Evolutionary conservation across 2,113 vertebrate species (phyloP).

Genomic region (Varanus komodoensis): DNA sequence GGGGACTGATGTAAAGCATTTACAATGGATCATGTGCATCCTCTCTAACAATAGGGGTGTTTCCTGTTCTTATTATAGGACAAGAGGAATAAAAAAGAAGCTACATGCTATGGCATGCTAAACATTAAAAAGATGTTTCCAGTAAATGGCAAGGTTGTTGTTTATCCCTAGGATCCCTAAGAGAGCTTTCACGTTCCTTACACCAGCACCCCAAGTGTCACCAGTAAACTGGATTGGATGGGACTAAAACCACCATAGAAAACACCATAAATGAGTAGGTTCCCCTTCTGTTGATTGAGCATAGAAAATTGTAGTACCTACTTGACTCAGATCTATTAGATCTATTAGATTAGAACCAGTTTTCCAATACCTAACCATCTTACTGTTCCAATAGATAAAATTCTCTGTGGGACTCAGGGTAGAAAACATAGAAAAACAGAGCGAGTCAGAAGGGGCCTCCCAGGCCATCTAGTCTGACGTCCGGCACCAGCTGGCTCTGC

Average conservation of each 20-base stretch:
- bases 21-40: not conserved
- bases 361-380: not conserved
- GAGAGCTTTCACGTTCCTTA: not conserved
- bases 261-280: not conserved
- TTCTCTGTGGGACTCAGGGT: not conserved
- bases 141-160: not conserved
- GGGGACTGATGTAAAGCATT: not conserved
- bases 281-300: not conserved
- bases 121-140: not conserved
- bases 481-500: no score
- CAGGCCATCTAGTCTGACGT: no score
- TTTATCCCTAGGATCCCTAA: not conserved
- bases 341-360: not conserved
- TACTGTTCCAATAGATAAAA: not conserved
- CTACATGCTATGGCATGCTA: no score
- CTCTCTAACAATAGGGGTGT: not conserved
- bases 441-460: no score
- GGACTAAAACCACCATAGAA: not conserved
- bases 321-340: not conserved
- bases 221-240: not conserved
- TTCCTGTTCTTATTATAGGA: constrained; percentile 28
- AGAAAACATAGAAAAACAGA: no score
- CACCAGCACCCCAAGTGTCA: not conserved
- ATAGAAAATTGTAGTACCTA: not conserved
- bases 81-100: not conserved